Evolutionary conservation across 1,140 invertebrate genomes (phyloP), one percentile per base, ranked within the genome.

Genomic region (Camponotus vicinus): DNA sequence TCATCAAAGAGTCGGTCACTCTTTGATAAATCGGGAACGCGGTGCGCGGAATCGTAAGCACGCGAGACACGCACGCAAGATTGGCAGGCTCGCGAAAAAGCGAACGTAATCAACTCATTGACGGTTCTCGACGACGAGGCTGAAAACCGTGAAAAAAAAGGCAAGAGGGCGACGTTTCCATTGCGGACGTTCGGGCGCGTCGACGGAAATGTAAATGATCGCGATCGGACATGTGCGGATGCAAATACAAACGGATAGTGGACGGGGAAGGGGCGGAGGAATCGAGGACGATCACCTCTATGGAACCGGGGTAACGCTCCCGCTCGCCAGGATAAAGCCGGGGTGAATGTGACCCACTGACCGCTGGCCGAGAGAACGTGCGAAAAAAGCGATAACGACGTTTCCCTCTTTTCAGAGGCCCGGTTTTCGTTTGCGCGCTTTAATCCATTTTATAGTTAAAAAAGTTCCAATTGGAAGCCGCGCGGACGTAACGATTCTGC

Each of bases 181-280:
- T 55, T 73, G n/a, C 52, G 67, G 40, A 52, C 8, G 15, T n/a
- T 32, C 84, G n/a, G 42, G 9, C 57, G 34, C 59, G 66, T 71
- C 42, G 34, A 18, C 49, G 59, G 34, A 73, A 73, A 86, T 71
- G 85, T 78, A 71, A 73, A 83, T 71, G 61, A 83, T 27, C 52
- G 42, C 76, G 55, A 15, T 37, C 34, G 55, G 42, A 80, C 76
- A 69, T 40, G 21, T 55, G 55, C 34, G 57, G 82, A 82, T 52
- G 85, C 83, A 85, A 85, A 85, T 85, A 69, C 52, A 85, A 85
- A 85, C 84, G 59, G 52, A 66, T 59, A 71, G 27, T 27, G 6
- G 8, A 13, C 27, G 40, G 3, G 4, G 7, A 9, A 9, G 18
- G 37, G 15, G n/a, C 7, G 15, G 27, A 11, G 9, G 34, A 21